These are phyloP conservation scores for Zeus faber DNA, from an alignment of 2,113 vertebrate genomes.

Conservation along the genomic window DNA sequence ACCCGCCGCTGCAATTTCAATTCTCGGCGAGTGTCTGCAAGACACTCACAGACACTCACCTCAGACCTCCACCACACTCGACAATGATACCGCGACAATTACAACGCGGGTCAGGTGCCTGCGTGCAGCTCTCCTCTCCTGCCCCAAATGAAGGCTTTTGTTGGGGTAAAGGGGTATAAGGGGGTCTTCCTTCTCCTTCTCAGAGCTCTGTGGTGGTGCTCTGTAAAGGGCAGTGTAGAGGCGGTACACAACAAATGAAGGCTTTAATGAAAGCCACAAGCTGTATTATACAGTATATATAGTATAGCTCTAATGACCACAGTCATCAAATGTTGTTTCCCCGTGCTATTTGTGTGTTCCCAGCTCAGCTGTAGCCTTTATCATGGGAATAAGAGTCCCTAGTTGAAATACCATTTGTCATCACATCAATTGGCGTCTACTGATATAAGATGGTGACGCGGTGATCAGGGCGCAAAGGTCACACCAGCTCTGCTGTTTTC, in stretches of 20 bases:
- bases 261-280: conserved; percentile 62
- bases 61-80: conserved; percentile 35
- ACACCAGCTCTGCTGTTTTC: too few species aligned
- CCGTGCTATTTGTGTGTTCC: conserved; percentile 44
- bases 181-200: too few species aligned
- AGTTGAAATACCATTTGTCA: conserved; percentile 42
- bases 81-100: conserved; percentile 49
- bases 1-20: conserved; percentile 20
- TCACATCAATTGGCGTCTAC: conserved; percentile 16
- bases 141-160: conserved; percentile 47
- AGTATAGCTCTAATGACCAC: conserved; percentile 55
- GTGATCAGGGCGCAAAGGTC: conserved; percentile 12
- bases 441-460: conserved; percentile 15
- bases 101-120: too few species aligned
- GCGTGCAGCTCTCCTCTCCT: conserved; percentile 55
- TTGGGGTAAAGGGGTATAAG: too few species aligned
- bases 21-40: too few species aligned
- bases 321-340: conserved; percentile 5
- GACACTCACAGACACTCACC: too few species aligned
- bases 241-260: conserved; percentile 46
- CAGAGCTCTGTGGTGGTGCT: conserved; percentile 31
- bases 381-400: conserved; percentile 47
- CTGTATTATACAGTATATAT: conserved; percentile 47
- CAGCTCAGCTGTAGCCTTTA: conserved; percentile 28
- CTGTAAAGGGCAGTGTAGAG: conserved; percentile 50